Evolutionary conservation across 2,888 invertebrate species (phyloP).

Genomic region (Andrena bicolor): DNA sequence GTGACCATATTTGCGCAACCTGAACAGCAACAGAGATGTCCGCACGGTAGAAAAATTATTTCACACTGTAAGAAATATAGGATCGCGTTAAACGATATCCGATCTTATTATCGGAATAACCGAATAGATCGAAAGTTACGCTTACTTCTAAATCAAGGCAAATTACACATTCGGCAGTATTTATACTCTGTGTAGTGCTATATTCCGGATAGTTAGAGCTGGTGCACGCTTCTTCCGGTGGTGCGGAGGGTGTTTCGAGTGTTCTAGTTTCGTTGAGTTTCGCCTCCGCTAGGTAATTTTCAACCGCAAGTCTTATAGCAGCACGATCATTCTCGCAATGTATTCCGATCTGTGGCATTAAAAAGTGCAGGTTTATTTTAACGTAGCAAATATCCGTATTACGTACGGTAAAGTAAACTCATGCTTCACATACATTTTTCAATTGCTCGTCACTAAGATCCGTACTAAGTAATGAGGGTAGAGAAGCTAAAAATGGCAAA

Average conservation of each 20-base stretch:
- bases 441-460: slow-evolving; percentile 87
- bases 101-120: background rate
- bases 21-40: slow-evolving; percentile 94
- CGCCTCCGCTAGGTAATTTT: slow-evolving; percentile 85
- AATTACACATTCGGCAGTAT: slow-evolving; percentile 91
- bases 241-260: slow-evolving; percentile 76
- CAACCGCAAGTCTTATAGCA: slow-evolving; percentile 88
- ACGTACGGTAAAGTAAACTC: background rate
- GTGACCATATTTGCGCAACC: slow-evolving; percentile 88
- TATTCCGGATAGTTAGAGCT: slow-evolving; percentile 75
- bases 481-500: slow-evolving; percentile 89
- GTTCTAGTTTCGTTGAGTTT: slow-evolving; percentile 73
- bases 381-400: background rate
- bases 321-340: slow-evolving; percentile 86
- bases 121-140: slow-evolving; percentile 61
- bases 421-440: slow-evolving; percentile 82
- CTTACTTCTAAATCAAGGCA: slow-evolving; percentile 92
- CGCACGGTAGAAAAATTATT: slow-evolving; percentile 94
- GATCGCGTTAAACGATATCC: background rate
- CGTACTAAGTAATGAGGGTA: slow-evolving; percentile 83
- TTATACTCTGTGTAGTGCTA: slow-evolving; percentile 77
- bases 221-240: slow-evolving; percentile 78
- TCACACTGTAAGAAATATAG: slow-evolving; percentile 87
- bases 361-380: slow-evolving; percentile 15
- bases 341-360: slow-evolving; percentile 79